Base-by-base conservation (phyloP, 1,140 invertebrate genomes). In the Calosoma granatense region DNA sequence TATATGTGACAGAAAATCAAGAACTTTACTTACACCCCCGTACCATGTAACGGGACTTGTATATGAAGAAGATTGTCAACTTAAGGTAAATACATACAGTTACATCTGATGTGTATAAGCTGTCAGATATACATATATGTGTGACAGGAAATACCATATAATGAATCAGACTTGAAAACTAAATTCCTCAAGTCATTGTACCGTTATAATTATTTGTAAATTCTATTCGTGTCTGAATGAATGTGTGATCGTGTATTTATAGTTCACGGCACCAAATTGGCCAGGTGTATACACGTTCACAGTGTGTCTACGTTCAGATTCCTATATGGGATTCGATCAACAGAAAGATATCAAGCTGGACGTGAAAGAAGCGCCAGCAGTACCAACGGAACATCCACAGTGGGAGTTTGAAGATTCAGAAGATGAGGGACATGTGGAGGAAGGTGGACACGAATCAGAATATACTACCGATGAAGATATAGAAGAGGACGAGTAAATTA, bases 321-420 rank as follows among this genome's bases (percentile, higher is more conserved):
- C 95, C 2, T 99, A 98, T 72, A 74, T 94, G 58, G 91, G 91
- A 53, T 89, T 93, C 75, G 91, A 94, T 76, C 89, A 93, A 71
- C 82, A 87, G 58, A 84, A 90, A 71, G 91, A 95, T 70, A 86
- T 97, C 65, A 95, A 96, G 86, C 75, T 98, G 72, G 94, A 97
- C 72, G 94, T 97, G 22, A 92, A 97, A 72, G 92, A 97, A 76
- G 94, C 92, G 14, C 88, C 92, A 60, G 88, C 87, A 64, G 79
- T 94, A 63, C 87, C 88, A 30, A 86, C 86, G 30, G 90, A 93
- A 67, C 92, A 97, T 78, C 92, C 93, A 11, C 93, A 97, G 74
- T 97, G 94, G 94, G 92, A 97, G 61, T 88, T 94, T 63, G 91
- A 90, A 52, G 92, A 95, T 66, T 91, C 94, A 57, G 94, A 97